Conservation (phyloP, 1,140 invertebrate species). For the Drosophila bocki region DNA sequence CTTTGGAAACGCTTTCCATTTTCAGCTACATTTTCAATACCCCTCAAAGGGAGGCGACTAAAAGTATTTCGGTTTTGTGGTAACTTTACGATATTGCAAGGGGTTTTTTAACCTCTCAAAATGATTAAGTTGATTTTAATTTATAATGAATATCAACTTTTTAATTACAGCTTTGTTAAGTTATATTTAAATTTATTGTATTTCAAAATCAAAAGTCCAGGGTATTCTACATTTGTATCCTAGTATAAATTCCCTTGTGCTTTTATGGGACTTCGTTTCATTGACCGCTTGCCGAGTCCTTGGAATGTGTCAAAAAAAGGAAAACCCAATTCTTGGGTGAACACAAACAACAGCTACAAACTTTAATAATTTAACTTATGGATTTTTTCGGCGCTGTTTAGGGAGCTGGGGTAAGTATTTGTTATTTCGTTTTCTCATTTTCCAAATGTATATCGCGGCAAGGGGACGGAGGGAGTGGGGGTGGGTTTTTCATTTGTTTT, state of each 20-base stretch:
- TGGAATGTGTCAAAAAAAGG: constrained; percentile 59
- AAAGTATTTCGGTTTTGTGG: constrained; percentile 4
- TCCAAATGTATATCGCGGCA: constrained; percentile 38
- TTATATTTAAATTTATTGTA: too few species aligned
- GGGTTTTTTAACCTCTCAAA: not conserved
- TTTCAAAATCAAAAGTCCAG: not conserved
- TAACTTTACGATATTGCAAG: rapidly evolving
- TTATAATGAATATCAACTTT: not conserved
- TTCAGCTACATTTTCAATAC: constrained; percentile 50
- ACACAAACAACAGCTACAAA: constrained; percentile 48
- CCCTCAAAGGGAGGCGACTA: not conserved
- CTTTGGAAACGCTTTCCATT: constrained; percentile 68
- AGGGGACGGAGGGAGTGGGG: constrained; percentile 30
- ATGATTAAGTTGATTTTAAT: not conserved
- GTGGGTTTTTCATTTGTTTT: constrained; percentile 66
- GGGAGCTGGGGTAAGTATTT: constrained; percentile 62
- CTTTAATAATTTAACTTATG: constrained; percentile 83
- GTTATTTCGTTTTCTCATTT: constrained; percentile 55
- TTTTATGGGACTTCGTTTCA: constrained; percentile 49
- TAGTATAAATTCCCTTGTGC: not conserved
- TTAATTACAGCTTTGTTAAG: too few species aligned
- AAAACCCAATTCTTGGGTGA: constrained; percentile 21
- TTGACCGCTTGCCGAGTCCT: constrained; percentile 53
- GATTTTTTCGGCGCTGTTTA: constrained; percentile 59
- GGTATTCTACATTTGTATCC: not conserved